Conservation (phyloP, 2,113 vertebrate genomes). For the Prionailurus viverrinus region DNA sequence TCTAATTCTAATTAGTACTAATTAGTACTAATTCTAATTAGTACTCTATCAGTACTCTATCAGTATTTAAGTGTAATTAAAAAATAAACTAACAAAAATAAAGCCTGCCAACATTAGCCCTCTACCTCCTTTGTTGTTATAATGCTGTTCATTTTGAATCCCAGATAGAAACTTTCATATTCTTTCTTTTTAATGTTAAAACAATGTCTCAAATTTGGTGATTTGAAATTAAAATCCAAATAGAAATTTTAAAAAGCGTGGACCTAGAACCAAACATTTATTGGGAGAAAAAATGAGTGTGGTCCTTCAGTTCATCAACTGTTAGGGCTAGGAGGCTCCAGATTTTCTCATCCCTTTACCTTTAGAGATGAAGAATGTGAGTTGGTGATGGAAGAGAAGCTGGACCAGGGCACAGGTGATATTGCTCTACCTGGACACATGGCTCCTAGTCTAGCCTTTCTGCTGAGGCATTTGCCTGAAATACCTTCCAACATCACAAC, state of each 20-base stretch:
- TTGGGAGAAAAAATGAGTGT: neutral
- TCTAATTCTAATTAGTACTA: too few species aligned
- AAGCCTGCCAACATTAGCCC: neutral
- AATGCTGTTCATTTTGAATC: neutral
- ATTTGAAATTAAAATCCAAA: constrained; percentile 49
- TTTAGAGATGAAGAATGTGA: neutral
- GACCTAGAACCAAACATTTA: neutral
- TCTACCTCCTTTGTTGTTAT: neutral
- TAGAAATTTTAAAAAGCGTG: neutral
- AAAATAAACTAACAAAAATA: neutral
- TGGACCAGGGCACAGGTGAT: neutral
- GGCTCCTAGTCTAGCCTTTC: neutral
- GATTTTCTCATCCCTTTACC: neutral
- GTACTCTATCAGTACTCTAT: neutral
- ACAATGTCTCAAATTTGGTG: neutral
- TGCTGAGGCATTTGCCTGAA: neutral
- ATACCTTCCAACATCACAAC: neutral
- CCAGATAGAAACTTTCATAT: neutral
- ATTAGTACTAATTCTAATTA: too few species aligned
- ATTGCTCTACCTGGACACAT: too few species aligned
- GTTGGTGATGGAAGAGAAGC: neutral
- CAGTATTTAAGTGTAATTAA: neutral
- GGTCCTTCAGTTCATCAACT: neutral
- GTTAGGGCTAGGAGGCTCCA: neutral
- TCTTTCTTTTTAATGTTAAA: neutral